phyloP scores from a whole-genome alignment of 2,113 vertebrate genomes.

The Lycocorax pyrrhopterus region DNA sequence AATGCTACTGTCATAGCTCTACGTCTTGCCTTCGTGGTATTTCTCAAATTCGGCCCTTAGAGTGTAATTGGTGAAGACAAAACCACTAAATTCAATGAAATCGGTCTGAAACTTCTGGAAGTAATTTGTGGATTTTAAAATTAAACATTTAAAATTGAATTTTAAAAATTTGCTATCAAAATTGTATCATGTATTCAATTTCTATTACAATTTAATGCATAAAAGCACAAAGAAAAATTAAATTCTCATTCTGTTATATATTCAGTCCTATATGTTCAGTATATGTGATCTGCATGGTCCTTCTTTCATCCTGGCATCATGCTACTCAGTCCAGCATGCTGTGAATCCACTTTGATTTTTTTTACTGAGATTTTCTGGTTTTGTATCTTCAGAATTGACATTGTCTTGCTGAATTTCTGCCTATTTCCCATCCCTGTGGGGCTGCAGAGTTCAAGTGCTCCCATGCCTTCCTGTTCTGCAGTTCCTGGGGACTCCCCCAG shows the following conservation, averaged over 20 bases:
- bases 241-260: neutral
- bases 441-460: neutral
- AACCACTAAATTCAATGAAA: neutral
- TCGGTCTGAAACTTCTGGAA: neutral
- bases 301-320: neutral
- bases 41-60: neutral
- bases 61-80: neutral
- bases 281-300: fast-evolving
- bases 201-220: neutral
- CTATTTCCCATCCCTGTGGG: neutral
- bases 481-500: neutral
- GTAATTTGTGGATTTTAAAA: neutral
- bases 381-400: neutral
- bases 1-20: neutral
- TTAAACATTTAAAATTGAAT: neutral
- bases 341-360: neutral
- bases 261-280: neutral
- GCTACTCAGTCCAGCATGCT: neutral
- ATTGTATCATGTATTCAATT: neutral
- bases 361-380: neutral
- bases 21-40: fast-evolving
- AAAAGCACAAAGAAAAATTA: neutral
- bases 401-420: neutral
- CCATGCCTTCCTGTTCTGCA: neutral
- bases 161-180: neutral